These are phyloP conservation scores for Eupithecia inturbata DNA, from an alignment of 2,888 invertebrate genomes.

Conservation along the genomic window DNA sequence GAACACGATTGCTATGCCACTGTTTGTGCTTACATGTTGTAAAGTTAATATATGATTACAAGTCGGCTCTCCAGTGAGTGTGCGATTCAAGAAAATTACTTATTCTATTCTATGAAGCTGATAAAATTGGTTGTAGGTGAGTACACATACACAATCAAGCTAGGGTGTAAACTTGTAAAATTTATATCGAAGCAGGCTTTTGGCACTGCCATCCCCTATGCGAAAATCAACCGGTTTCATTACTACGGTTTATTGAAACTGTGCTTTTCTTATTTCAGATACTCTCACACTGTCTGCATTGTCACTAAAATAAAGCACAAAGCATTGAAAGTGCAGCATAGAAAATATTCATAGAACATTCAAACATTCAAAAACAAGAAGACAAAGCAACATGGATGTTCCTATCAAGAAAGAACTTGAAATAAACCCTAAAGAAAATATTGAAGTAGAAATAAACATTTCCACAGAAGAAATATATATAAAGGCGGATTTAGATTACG, in stretches of 20 bases:
- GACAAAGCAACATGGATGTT: too few species aligned
- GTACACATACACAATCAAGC: too few species aligned
- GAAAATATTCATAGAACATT: neutral
- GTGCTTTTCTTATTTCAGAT: neutral
- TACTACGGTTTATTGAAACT: neutral
- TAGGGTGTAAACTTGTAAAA: neutral
- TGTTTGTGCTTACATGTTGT: too few species aligned
- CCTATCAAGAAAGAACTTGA: neutral
- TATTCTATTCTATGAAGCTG: too few species aligned
- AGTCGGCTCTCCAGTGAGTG: too few species aligned
- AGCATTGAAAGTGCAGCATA: neutral
- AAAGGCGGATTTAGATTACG: neutral
- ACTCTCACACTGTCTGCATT: neutral
- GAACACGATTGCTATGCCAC: too few species aligned
- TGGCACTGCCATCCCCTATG: neutral
- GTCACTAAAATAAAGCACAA: neutral
- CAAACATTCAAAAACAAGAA: too few species aligned
- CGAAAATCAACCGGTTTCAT: neutral
- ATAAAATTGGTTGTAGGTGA: too few species aligned
- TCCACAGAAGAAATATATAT: neutral
- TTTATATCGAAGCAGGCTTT: neutral
- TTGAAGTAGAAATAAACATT: neutral
- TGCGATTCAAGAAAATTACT: too few species aligned
- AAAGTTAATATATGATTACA: too few species aligned
- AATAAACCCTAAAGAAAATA: neutral